Percentiles rank a stretch among this genome's conserved stretches.
phyloP scores from a whole-genome alignment of 2,797 vertebrate species.

The Phrynocephalus forsythii region DNA sequence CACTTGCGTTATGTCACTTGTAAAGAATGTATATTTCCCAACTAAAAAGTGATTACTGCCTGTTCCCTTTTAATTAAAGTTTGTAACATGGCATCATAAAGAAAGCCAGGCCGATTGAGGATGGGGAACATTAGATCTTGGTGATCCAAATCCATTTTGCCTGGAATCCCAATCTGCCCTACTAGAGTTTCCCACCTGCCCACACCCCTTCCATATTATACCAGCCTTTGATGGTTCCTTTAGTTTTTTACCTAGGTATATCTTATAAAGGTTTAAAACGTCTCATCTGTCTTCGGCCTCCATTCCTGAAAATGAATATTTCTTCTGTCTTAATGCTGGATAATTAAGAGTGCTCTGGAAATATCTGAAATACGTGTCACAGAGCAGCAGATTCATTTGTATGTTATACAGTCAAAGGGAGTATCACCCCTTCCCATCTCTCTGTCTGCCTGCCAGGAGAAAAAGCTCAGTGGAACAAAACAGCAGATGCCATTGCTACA shows the following conservation, averaged over 20 bases:
- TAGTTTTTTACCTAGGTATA: too few relatives aligned
- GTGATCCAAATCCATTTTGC: too few relatives aligned
- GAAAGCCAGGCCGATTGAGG: conserved; percentile 2
- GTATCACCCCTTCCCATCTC: background rate
- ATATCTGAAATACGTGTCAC: background rate
- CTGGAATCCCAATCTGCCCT: too few relatives aligned
- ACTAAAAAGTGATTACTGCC: background rate
- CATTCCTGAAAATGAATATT: too few relatives aligned
- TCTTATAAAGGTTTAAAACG: too few relatives aligned
- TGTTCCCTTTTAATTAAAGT: background rate
- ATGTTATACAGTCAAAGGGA: background rate
- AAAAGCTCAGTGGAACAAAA: conserved; percentile 19
- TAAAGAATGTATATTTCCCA: conserved; percentile 25
- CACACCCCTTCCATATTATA: too few relatives aligned
- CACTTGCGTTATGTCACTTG: background rate
- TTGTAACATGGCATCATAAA: background rate
- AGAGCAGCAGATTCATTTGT: background rate
- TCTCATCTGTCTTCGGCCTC: too few relatives aligned
- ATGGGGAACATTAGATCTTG: too few relatives aligned
- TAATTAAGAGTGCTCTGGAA: background rate
- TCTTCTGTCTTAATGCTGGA: too few relatives aligned
- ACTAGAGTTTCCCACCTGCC: too few relatives aligned
- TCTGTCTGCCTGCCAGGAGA: background rate
- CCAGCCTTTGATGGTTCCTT: too few relatives aligned
- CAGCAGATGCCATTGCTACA: conserved; percentile 25